Percentiles rank a stretch among this genome's conserved stretches.
These are phyloP conservation scores for Aspidapion aeneum DNA, from an alignment of 2,888 invertebrate genomes.

Conservation along the genomic window DNA sequence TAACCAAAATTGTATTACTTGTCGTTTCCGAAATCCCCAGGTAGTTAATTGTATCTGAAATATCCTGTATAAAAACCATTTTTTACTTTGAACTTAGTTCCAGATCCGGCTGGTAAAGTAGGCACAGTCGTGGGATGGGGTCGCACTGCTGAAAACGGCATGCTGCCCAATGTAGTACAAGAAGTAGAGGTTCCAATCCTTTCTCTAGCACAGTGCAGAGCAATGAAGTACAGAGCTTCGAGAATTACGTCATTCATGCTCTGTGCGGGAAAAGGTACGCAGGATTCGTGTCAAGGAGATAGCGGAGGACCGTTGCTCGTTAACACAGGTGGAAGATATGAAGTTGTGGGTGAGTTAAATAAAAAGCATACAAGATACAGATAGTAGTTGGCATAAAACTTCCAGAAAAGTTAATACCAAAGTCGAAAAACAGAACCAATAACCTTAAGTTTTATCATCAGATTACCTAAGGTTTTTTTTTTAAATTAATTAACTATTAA, in stretches of 20 bases:
- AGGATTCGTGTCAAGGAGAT: constrained; percentile 87
- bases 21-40: no score
- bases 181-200: constrained; percentile 84
- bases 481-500: no score
- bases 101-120: constrained; percentile 66
- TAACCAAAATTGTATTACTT: no score
- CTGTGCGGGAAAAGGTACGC: constrained; percentile 76
- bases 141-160: constrained; percentile 76
- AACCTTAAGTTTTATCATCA: no score
- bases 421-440: no score
- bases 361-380: no score
- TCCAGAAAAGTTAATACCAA: no score
- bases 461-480: no score
- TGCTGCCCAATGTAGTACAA: constrained; percentile 73
- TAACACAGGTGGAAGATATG: constrained; percentile 71
- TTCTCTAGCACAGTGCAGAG: constrained; percentile 72
- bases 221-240: constrained; percentile 79
- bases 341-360: constrained; percentile 66
- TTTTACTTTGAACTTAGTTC: no score
- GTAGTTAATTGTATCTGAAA: no score
- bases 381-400: no score
- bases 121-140: constrained; percentile 88
- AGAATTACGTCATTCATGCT: constrained; percentile 83
- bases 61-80: no score
- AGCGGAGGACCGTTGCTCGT: constrained; percentile 81